Percentiles rank a stretch among this genome's conserved stretches.
Evolutionary conservation across 1,140 invertebrate species (phyloP).

Genomic region (Bombus huntii): DNA sequence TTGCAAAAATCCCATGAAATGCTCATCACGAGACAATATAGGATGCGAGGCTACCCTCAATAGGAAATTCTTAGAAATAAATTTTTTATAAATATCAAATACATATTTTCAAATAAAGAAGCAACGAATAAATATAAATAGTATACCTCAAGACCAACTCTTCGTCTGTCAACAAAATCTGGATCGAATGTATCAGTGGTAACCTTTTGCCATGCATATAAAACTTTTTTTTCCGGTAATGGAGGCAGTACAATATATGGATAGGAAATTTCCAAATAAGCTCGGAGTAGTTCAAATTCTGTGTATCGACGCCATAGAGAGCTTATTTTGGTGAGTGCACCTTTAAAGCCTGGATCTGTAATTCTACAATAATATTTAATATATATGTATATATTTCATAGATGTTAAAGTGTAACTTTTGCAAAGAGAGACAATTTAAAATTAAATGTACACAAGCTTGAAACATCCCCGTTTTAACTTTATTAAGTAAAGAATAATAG

Average conservation of each 20-base stretch:
- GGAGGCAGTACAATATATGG: conserved; percentile 91
- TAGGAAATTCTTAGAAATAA: conserved; percentile 87
- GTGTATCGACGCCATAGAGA: conserved; percentile 92
- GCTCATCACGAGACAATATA: conserved; percentile 88
- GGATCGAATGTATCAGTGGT: conserved; percentile 91
- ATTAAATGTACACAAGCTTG: not conserved
- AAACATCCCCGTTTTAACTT: not conserved
- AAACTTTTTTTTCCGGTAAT: conserved; percentile 91
- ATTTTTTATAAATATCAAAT: conserved; percentile 14
- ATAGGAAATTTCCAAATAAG: conserved; percentile 90
- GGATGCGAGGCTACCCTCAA: conserved; percentile 90
- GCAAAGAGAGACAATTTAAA: not conserved
- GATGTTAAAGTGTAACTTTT: not conserved
- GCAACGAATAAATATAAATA: conserved; percentile 17
- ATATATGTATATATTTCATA: not conserved
- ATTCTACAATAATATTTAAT: conserved; percentile 83
- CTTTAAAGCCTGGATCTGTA: conserved; percentile 87
- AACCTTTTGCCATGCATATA: conserved; percentile 91
- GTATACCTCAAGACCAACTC: conserved; percentile 89
- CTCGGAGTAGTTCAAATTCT: conserved; percentile 91
- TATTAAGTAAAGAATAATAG: not conserved
- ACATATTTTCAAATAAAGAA: conserved; percentile 17
- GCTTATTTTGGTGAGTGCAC: conserved; percentile 85
- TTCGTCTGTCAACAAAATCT: conserved; percentile 92
- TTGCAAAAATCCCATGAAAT: conserved; percentile 90